Evolutionary conservation across 2,113 vertebrate genomes (phyloP), one percentile per base, ranked within the genome.

Genomic region (Peromyscus leucopus): DNA sequence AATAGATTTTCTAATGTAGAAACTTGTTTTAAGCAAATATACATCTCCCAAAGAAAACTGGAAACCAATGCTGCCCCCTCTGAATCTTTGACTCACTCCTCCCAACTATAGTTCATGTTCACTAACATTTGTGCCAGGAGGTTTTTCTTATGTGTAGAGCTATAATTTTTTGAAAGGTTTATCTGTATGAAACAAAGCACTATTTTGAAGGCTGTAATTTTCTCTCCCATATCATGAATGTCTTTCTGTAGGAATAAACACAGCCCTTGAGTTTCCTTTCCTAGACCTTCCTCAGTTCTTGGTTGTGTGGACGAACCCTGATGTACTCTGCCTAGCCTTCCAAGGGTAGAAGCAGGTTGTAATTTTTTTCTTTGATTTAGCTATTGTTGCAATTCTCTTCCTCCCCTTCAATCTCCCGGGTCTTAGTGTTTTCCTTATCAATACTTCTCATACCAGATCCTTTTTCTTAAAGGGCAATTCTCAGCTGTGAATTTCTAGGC

Each of bases 341-440:
- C 42, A 69, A 36, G 63, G 5, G 4, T 89, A 19, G 78, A 74
- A 55, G 72, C 2, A 3, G 10, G 24, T 39, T 61, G 4, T 78
- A 46, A 15, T 72, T 33, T 33, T 4, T 5, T n/a, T 69, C 28
- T 28, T 46, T 10, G 0, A 4, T 39, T 24, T 39, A 19, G 0
- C 42, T 67, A 48, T 17, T 74, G 24, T 63, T 36, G 0, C 16
- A 36, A 7, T 86, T 75, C 31, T 17, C 22, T 61, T 65, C 15
- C 17, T 85, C 19, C 67, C 21, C 26, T n/a, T 65, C 39, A 15
- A 51, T n/a, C 82, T 67, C 82, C 26, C 10, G 21, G 16, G 26
- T 28, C 42, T 74, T 46, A 65, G 17, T 19, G 11, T 90, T 76
- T 87, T 78, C 75, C 39, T 69, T 33, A 51, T 2, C 22, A 26